A percentile compares a stretch with the other conserved stretches of the same genome.
phyloP scores from a whole-genome alignment of 2,888 invertebrate genomes.

The Syrista parreyssii region DNA sequence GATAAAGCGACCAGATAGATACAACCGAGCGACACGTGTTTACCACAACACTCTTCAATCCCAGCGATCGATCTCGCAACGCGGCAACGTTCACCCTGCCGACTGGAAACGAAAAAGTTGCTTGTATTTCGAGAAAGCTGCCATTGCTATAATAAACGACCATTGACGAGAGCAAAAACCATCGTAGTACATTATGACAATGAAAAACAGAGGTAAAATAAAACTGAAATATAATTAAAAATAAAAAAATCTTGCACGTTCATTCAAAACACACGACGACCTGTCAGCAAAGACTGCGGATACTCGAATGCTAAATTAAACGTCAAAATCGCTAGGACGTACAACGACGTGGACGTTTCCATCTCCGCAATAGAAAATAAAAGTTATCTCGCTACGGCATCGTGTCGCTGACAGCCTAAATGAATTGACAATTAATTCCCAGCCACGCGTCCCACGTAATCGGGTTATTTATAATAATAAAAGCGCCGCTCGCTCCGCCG shows the following conservation, averaged over 20 bases:
- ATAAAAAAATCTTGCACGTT: neutral
- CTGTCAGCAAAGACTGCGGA: neutral
- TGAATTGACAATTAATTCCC: neutral
- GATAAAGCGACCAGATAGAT: neutral
- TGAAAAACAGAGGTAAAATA: neutral
- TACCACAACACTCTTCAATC: neutral
- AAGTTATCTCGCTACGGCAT: neutral
- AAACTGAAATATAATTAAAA: neutral
- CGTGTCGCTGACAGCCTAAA: neutral
- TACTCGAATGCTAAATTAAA: neutral
- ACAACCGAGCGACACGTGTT: neutral
- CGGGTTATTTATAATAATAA: neutral
- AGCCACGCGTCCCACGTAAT: neutral
- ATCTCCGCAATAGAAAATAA: neutral
- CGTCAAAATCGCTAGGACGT: neutral
- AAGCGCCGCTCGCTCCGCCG: neutral
- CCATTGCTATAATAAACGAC: neutral
- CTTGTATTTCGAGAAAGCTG: neutral
- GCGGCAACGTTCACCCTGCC: neutral
- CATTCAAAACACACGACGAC: neutral
- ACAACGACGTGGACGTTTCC: neutral
- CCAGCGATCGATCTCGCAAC: neutral
- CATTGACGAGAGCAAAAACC: neutral
- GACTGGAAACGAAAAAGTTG: neutral
- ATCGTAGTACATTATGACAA: neutral